Evolutionary conservation across 2,797 vertebrate species (phyloP), one percentile per base, ranked within the genome.

Genomic region (Pteronotus mesoamericanus): DNA sequence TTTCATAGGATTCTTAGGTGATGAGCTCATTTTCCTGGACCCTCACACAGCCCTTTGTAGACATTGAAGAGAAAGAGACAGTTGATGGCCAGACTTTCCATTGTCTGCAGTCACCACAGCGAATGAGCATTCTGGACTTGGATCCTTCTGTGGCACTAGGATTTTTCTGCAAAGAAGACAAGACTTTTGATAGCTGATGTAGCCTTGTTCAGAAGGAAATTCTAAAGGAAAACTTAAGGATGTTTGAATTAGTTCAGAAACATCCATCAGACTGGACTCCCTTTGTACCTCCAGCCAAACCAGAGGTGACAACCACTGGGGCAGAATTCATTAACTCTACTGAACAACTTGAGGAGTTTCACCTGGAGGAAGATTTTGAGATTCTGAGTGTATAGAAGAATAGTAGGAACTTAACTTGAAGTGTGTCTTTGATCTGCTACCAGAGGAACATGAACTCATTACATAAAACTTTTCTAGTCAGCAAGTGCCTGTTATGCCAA

Each of bases 281-380:
- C 34, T 99, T 99, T 84, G 95, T 99, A 95, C 99, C 99, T 94
- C 99, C 99, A 2, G 94, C 97, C 39, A 99, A 99, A 97, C 99
- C 99, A 19, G 99, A 99, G 94, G 99, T 99, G 91, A 99, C 99
- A 26, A 99, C 99, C 42, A 99, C 99, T 14, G 99, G 99, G 82
- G 99, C 99, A 99, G 99, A 99, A 98, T 99, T 99, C 95, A 99
- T 99, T 90, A 99, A 99, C 96, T 99, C 99, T 68, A 99, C 99
- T 34, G 99, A 99, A 97, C 99, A 99, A 92, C 98, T 99, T 91
- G 97, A 97, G 44, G 97, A 97, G 1, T 99, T 99, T 97, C 99
- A 99, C 95, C 97, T 99, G 51, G 99, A 99, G 97, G 99, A 99
- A 97, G 99, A 99, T 98, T 99, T 99, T 97, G 99, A 99, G 98